Conservation (phyloP, 2,888 invertebrate species). For the Petrolisthes cinctipes region DNA sequence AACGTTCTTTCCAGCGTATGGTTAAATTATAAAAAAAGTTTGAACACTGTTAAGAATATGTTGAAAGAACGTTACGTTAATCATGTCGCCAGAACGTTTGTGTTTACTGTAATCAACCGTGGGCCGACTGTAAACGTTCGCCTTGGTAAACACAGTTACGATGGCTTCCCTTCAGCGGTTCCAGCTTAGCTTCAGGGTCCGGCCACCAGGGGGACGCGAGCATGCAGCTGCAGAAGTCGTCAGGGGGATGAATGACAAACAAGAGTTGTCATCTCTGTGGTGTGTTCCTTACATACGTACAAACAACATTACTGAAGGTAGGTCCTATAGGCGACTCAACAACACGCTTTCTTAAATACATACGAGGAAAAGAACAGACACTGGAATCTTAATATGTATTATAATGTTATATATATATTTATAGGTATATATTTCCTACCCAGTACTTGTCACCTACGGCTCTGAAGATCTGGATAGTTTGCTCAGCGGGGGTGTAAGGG, state of each 20-base stretch:
- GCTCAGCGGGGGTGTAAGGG: constrained; percentile 10
- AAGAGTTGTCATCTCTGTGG: constrained; percentile 20
- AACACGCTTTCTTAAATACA: constrained; percentile 34
- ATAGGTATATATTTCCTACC: constrained; percentile 42
- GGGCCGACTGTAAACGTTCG: no score
- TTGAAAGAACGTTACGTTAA: no score
- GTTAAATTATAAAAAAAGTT: no score
- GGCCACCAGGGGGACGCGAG: background rate
- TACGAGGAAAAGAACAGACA: constrained; percentile 35
- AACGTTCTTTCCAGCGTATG: no score
- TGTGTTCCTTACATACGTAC: constrained; percentile 40
- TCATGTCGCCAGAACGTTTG: no score
- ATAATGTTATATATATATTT: constrained; percentile 46
- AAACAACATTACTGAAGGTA: constrained; percentile 23
- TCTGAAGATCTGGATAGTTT: constrained; percentile 30
- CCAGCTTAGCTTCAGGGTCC: background rate
- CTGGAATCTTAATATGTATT: constrained; percentile 37
- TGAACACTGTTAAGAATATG: no score
- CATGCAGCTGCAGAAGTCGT: constrained; percentile 1
- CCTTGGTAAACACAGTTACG: no score
- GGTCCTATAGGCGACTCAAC: constrained; percentile 3
- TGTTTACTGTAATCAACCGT: no score
- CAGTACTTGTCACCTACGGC: constrained; percentile 39
- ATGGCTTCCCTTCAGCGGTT: no score
- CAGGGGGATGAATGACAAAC: background rate